phyloP scores from a whole-genome alignment of 2,797 vertebrate species.

The Eptatretus atami region DNA sequence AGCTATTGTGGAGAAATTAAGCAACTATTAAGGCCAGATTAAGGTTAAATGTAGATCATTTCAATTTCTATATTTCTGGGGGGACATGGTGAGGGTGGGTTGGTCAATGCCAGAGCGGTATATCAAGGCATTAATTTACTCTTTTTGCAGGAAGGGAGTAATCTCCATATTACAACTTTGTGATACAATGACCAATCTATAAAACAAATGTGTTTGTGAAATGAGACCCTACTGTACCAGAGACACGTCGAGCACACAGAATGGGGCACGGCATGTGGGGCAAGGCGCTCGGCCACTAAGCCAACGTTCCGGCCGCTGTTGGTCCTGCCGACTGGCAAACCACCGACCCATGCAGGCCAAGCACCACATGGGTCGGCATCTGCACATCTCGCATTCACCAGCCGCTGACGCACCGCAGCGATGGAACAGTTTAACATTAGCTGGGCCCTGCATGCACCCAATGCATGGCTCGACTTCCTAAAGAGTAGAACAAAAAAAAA shows the following conservation, averaged over 20 bases:
- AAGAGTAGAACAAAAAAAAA: slow-evolving; percentile 4
- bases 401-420: slow-evolving; percentile 23
- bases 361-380: slow-evolving; percentile 88
- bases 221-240: slow-evolving; percentile 19
- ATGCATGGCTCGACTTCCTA: slow-evolving; percentile 62
- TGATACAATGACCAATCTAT: no score
- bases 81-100: no score
- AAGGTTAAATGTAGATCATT: no score
- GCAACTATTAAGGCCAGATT: no score
- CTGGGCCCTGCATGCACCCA: slow-evolving; percentile 51
- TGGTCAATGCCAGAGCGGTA: no score
- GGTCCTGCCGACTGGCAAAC: slow-evolving; percentile 77
- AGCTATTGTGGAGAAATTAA: no score
- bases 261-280: slow-evolving; percentile 51
- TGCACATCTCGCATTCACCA: slow-evolving; percentile 44
- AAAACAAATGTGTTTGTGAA: no score
- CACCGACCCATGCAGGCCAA: slow-evolving; percentile 67
- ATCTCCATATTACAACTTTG: no score
- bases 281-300: slow-evolving; percentile 58
- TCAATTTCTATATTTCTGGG: no score
- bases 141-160: no score
- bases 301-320: slow-evolving; percentile 64
- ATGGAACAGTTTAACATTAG: slow-evolving; percentile 39
- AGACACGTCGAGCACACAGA: slow-evolving; percentile 67
- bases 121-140: no score